Evolutionary conservation across 2,888 invertebrate genomes (phyloP).

Genomic region (Cecidostiba fungosa): DNA sequence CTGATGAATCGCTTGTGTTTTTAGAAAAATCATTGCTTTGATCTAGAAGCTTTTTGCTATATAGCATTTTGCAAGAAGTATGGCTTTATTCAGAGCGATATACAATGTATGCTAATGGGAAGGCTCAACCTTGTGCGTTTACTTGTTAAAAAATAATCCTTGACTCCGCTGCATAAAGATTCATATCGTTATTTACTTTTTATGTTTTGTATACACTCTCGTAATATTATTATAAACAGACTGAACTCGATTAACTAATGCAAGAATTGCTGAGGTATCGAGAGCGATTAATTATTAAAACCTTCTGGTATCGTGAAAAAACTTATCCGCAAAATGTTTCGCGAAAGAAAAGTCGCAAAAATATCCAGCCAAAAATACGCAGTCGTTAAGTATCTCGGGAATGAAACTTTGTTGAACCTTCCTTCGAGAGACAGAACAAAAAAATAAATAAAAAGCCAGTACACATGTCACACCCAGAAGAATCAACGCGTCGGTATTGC

Average conservation of each 20-base stretch:
- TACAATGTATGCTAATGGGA: conserved; percentile 7
- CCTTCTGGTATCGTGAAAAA: neutral
- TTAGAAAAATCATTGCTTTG: neutral
- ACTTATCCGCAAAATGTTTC: neutral
- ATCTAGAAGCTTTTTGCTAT: no score
- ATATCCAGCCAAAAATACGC: neutral
- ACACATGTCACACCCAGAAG: no score
- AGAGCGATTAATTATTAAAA: no score
- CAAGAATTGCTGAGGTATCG: no score
- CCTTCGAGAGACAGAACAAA: no score
- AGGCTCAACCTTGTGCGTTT: neutral
- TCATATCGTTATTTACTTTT: neutral
- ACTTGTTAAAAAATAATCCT: neutral
- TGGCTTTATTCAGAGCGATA: neutral
- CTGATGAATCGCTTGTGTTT: neutral
- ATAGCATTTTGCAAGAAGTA: no score
- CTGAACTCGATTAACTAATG: no score
- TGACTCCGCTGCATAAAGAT: neutral
- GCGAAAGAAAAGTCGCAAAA: neutral
- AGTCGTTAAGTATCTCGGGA: no score
- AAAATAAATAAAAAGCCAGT: no score
- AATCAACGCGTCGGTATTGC: neutral
- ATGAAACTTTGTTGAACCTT: neutral
- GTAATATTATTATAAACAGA: no score
- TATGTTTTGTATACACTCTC: neutral